A percentile compares a stretch with the other conserved stretches of the same genome.
phyloP scores from a whole-genome alignment of 2,797 vertebrate species.

The Protosalanx chinensis region DNA sequence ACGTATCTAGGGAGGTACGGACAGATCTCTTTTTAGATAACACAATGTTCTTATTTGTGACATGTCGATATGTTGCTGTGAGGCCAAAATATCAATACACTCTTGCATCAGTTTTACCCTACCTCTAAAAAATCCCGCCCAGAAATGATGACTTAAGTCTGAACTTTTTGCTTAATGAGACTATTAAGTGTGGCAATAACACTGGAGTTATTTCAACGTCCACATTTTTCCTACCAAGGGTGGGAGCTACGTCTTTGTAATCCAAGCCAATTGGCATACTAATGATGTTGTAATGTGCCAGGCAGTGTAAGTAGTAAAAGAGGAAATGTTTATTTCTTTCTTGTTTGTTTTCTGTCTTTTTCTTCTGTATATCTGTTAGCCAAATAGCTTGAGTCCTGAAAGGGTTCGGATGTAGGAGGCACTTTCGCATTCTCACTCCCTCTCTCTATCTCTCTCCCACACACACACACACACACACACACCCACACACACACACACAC shows the following conservation, averaged over 20 bases:
- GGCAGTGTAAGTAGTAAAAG: constrained; percentile 18
- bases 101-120: too few species aligned
- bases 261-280: constrained; percentile 47
- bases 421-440: constrained; percentile 4
- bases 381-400: constrained; percentile 22
- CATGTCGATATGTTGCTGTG: too few species aligned
- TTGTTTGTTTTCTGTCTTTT: background rate
- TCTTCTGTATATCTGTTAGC: constrained; percentile 6
- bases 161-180: constrained; percentile 38
- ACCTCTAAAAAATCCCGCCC: too few species aligned
- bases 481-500: background rate
- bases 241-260: constrained; percentile 44
- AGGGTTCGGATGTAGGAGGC: constrained; percentile 1
- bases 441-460: constrained; percentile 25
- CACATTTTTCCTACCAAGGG: constrained; percentile 40
- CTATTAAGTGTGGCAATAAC: constrained; percentile 41
- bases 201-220: constrained; percentile 40
- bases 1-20: too few species aligned
- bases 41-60: too few species aligned
- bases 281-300: constrained; percentile 38
- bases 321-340: constrained; percentile 4
- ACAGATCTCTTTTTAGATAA: too few species aligned
- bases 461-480: background rate
- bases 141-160: background rate
- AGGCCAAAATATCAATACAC: too few species aligned